Evolutionary conservation across 1,140 invertebrate genomes (phyloP).

Genomic region (Linepithema humile): DNA sequence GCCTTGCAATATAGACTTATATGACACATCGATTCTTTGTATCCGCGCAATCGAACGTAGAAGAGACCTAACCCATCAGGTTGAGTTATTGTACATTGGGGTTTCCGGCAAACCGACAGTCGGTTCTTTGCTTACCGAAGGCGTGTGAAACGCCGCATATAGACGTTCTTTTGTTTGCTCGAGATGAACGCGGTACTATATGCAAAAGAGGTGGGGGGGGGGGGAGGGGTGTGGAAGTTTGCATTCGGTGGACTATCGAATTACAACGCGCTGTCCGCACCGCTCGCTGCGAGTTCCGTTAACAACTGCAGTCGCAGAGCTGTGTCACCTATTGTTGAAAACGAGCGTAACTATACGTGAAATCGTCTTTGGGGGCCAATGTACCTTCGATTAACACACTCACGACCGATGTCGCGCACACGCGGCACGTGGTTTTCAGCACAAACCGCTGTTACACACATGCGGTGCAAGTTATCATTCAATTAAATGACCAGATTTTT

Average conservation of each 20-base stretch:
- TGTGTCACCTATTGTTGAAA: slow-evolving; percentile 47
- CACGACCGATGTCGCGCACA: slow-evolving; percentile 38
- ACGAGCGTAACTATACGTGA: slow-evolving; percentile 41
- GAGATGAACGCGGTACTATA: slow-evolving; percentile 41
- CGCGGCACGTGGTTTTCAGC: slow-evolving; percentile 30
- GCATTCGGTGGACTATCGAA: slow-evolving; percentile 69
- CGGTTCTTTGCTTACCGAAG: slow-evolving; percentile 74
- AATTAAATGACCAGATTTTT: slow-evolving; percentile 29
- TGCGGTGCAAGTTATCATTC: slow-evolving; percentile 26
- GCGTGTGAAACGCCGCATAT: slow-evolving; percentile 63
- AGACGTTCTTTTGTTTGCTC: slow-evolving; percentile 74
- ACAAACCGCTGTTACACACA: slow-evolving; percentile 28
- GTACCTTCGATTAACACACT: slow-evolving; percentile 41
- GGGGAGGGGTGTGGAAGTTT: slow-evolving; percentile 53
- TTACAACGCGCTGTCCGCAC: slow-evolving; percentile 60
- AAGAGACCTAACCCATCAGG: slow-evolving; percentile 41
- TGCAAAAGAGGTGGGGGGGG: slow-evolving; percentile 59
- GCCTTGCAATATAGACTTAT: not conserved
- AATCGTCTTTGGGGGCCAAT: slow-evolving; percentile 48
- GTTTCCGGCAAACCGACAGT: slow-evolving; percentile 44
- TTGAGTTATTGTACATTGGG: slow-evolving; percentile 56
- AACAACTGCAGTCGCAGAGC: slow-evolving; percentile 43
- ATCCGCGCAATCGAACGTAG: slow-evolving; percentile 18
- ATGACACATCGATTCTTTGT: slow-evolving; percentile 36
- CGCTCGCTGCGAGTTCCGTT: slow-evolving; percentile 36